phyloP scores from a whole-genome alignment of 2,797 vertebrate genomes.

The Caiman crocodilus region DNA sequence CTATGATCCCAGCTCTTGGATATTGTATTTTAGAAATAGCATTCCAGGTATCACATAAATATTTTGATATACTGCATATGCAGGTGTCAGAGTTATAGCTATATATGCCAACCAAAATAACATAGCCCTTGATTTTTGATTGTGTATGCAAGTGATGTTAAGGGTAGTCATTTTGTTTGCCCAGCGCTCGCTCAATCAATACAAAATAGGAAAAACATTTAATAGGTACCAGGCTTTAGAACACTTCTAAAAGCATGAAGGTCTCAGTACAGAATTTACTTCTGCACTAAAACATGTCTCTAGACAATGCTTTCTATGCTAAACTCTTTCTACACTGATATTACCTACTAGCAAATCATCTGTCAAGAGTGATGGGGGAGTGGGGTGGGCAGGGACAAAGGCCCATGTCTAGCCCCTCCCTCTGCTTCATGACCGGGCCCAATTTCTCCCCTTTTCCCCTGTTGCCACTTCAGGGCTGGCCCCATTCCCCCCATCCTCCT shows the following conservation, averaged over 20 bases:
- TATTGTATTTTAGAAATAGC: neutral
- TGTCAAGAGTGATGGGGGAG: too few species aligned
- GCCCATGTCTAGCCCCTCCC: too few species aligned
- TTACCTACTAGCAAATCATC: neutral
- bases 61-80: too few species aligned
- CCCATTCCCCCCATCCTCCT: too few species aligned
- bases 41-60: rapidly evolving
- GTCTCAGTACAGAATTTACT: neutral
- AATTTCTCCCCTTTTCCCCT: too few species aligned
- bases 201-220: too few species aligned
- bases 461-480: too few species aligned
- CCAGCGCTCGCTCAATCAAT: too few species aligned
- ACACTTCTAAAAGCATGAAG: neutral
- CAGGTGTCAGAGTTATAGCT: neutral
- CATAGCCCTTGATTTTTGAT: rapidly evolving
- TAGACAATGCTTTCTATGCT: neutral
- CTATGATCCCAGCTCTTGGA: neutral
- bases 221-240: neutral
- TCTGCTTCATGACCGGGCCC: too few species aligned
- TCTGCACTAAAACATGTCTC: neutral
- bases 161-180: too few species aligned
- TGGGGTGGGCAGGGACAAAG: too few species aligned
- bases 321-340: neutral
- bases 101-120: rapidly evolving
- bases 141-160: too few species aligned